Conservation (phyloP, 2,113 vertebrate species). For the Clarias batrachus region DNA sequence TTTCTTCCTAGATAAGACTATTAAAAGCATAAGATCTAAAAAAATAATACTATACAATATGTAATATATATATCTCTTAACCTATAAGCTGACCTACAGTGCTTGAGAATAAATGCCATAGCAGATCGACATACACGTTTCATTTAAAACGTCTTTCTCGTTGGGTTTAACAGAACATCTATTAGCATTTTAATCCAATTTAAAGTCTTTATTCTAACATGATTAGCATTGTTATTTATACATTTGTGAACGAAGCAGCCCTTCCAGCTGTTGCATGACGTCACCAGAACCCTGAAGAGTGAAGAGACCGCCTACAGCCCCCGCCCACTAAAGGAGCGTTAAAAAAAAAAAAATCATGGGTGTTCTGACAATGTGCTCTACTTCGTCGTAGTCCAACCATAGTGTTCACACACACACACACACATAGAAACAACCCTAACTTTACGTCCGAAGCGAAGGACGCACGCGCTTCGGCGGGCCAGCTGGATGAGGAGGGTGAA, state of each 20-base stretch:
- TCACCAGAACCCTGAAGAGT: conserved; percentile 18
- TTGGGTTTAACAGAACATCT: not conserved
- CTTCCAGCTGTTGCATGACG: conserved; percentile 57
- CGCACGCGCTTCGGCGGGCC: not conserved
- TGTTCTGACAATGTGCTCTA: not conserved
- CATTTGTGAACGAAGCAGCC: conserved; percentile 6
- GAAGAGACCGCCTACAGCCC: too few relatives aligned
- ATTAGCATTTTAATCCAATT: not conserved
- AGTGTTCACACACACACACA: not conserved
- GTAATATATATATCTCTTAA: not conserved
- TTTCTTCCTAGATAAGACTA: not conserved
- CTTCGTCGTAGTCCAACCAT: not conserved
- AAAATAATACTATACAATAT: too few relatives aligned
- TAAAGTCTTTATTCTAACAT: not conserved
- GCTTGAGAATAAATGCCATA: not conserved
- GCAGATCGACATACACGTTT: not conserved
- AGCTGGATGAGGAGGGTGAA: not conserved
- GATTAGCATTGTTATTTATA: not conserved
- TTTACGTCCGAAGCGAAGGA: not conserved
- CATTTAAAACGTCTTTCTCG: too few relatives aligned
- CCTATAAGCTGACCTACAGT: not conserved
- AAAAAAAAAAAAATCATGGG: not conserved
- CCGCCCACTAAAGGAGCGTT: not conserved
- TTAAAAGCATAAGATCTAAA: not conserved
- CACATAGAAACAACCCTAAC: too few relatives aligned